Base-by-base conservation (phyloP, 2,888 invertebrate species). In the Drosophila hamatofila region DNA sequence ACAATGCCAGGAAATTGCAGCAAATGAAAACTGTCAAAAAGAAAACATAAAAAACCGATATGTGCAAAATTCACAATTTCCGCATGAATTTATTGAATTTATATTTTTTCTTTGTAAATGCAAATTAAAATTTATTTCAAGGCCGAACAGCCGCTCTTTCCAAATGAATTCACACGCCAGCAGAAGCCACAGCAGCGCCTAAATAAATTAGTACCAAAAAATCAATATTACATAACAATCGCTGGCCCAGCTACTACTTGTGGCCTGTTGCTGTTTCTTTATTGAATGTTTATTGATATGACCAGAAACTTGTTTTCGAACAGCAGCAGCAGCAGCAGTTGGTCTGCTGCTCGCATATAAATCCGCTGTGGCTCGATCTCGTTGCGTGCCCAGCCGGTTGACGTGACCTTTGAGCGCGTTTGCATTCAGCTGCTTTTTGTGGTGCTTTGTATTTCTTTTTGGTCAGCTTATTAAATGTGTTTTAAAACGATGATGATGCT, bases 351-450 rank as follows among this genome's bases (percentile, higher is more conserved):
- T 21, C 49, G 30, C 9, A 18, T 52, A 62, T 51, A 46, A 49
- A 62, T 52, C 52, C 52, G 39, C 54, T 25, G 2, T 12, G 12
- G 25, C 37, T 42, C 49, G 27, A 68, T 73, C 69, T 63, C 73
- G 52, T 66, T 89, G 87, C 89, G 81, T 85, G 79, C 59, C 52
- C 81, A 79, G 83, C 85, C 78, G 84, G 87, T 89, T 83, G 77
- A 56, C 41, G 57, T 89, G 86, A 89, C 86, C 86, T 87, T 87
- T 89, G 87, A 78, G 80, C 44, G 81, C 61, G 69, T 86, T 72
- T 83, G 76, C 75, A 75, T 75, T 74, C 59, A 67, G 55, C 49
- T 60, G 58, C 59, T 64, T 52, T 63, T 60, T 61, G 21, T 25
- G n/a, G 30, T 37, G n/a, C 9, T 37, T 67, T 55, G 54, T 48